Percentiles rank a stretch among this genome's conserved stretches.
phyloP scores from a whole-genome alignment of 2,113 vertebrate genomes.

The Anhinga anhinga region DNA sequence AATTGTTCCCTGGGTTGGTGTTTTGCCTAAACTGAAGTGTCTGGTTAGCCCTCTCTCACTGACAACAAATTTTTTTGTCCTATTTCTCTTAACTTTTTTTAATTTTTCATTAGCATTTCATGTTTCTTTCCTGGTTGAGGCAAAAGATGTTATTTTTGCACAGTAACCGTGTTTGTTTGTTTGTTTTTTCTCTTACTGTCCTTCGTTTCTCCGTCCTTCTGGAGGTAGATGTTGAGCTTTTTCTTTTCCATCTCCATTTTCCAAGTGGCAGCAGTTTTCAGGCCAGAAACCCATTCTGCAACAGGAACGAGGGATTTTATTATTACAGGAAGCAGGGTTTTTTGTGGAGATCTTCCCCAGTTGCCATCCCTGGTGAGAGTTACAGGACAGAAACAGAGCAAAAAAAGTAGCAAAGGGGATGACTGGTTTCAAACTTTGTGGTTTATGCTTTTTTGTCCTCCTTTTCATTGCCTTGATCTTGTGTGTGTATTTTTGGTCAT shows the following conservation, averaged over 20 bases:
- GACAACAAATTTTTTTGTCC: fast-evolving
- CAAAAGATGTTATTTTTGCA: not conserved
- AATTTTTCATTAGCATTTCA: not conserved
- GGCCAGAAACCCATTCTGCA: not conserved
- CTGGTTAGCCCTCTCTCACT: not conserved
- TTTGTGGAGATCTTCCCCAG: not conserved
- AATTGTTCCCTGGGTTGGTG: not conserved
- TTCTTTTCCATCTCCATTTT: not conserved
- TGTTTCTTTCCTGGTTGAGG: not conserved
- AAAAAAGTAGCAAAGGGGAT: not conserved
- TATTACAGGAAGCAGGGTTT: not conserved
- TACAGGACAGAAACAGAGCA: not conserved
- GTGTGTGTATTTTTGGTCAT: not conserved
- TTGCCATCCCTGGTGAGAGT: not conserved
- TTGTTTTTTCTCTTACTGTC: not conserved
- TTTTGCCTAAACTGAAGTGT: not conserved
- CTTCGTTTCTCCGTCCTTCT: not conserved
- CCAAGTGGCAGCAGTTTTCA: not conserved
- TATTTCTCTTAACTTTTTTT: not conserved
- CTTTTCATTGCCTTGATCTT: not conserved
- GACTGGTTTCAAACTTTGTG: not conserved
- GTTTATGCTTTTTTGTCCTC: not conserved
- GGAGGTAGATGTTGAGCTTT: not conserved
- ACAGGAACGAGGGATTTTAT: not conserved
- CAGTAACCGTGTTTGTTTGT: not conserved